Evolutionary conservation across 2,797 vertebrate species (phyloP).

Genomic region (Chiloscyllium punctatum): DNA sequence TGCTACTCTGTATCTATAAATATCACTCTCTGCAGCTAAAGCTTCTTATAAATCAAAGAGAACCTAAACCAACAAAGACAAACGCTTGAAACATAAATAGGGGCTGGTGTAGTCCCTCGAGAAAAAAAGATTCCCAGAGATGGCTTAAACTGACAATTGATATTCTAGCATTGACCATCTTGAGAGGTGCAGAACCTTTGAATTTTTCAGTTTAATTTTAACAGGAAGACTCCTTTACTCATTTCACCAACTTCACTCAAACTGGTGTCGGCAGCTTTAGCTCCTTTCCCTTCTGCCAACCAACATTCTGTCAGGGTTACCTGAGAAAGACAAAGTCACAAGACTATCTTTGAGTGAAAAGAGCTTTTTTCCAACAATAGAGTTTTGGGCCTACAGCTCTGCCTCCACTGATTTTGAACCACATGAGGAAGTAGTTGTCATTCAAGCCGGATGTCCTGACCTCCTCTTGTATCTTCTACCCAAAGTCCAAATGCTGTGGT

Average conservation of each 20-base stretch:
- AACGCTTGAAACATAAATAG: neutral
- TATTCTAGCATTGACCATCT: neutral
- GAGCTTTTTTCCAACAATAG: neutral
- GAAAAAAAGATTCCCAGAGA: neutral
- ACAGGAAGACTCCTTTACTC: neutral
- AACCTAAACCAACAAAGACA: neutral
- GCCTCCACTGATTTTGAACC: neutral
- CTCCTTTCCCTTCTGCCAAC: too few species aligned
- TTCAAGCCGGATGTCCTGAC: neutral
- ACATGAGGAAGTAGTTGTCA: too few species aligned
- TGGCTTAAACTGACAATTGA: neutral
- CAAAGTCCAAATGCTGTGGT: neutral
- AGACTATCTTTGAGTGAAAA: neutral
- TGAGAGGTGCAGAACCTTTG: neutral
- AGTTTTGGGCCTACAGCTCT: neutral
- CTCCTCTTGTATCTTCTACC: neutral
- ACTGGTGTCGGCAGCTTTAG: neutral
- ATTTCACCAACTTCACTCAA: neutral
- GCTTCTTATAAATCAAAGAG: neutral
- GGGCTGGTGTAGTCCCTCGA: neutral
- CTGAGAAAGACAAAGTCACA: neutral
- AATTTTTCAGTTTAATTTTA: neutral
- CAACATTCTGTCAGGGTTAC: neutral
- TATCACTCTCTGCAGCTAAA: neutral
- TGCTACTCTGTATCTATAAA: neutral